Evolutionary conservation across 92 coral and sea anemone genomes (phyloP).

Genomic region (Scolanthus callimorphus): DNA sequence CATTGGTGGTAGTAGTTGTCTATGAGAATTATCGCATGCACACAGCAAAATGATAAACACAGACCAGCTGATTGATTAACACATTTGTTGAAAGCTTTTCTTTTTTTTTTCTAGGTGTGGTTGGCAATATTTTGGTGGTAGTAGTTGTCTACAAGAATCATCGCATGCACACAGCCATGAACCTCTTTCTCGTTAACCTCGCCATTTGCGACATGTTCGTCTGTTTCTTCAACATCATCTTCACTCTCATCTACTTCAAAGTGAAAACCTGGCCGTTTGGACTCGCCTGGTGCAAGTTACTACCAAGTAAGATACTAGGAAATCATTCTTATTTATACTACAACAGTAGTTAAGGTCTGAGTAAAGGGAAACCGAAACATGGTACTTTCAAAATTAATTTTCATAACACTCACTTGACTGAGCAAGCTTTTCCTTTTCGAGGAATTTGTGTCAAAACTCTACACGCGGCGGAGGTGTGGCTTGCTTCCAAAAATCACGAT

Average conservation of each 20-base stretch:
- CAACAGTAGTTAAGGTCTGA: no score
- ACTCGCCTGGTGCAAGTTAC: conserved; percentile 77
- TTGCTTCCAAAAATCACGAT: no score
- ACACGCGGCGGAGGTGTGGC: no score
- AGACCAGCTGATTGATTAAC: not conserved
- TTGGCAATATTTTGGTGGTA: conserved; percentile 85
- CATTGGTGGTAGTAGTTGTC: conserved; percentile 86
- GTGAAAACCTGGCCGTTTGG: conserved; percentile 87
- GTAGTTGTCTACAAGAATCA: conserved; percentile 91
- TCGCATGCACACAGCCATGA: conserved; percentile 98
- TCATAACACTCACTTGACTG: no score
- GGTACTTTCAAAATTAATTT: no score
- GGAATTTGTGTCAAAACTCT: no score
- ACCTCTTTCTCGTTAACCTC: conserved; percentile 85
- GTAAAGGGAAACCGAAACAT: no score
- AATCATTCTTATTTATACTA: no score
- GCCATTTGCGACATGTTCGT: conserved; percentile 91
- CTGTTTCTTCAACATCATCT: conserved; percentile 83
- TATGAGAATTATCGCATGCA: conserved; percentile 95
- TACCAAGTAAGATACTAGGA: conserved; percentile 99
- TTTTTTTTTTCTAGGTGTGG: conserved; percentile 45
- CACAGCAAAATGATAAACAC: no score
- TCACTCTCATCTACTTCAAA: conserved; percentile 82
- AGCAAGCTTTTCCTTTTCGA: no score
- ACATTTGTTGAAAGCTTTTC: no score